Evolutionary conservation across 2,888 invertebrate species (phyloP).

Genomic region (Scaptomyza polygonia): DNA sequence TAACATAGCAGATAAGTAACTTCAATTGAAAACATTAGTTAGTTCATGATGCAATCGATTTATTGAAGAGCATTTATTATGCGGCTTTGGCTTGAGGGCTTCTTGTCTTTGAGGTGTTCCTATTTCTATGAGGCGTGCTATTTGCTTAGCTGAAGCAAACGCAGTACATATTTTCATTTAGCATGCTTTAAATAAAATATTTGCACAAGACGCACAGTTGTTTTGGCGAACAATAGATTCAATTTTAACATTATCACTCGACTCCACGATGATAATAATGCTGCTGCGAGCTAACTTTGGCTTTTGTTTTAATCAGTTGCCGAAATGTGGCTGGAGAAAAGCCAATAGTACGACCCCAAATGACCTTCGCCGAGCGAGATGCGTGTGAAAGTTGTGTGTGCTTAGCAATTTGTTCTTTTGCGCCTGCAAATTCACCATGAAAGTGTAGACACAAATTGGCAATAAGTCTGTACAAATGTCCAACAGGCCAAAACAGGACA

Average conservation of each 20-base stretch:
- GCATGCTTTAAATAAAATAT: conserved; percentile 75
- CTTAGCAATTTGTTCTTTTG: conserved; percentile 14
- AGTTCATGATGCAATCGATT: not conserved
- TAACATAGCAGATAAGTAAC: not conserved
- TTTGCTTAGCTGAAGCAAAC: conserved; percentile 74
- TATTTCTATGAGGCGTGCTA: conserved; percentile 63
- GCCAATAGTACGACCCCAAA: conserved; percentile 62
- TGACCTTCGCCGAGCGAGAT: conserved; percentile 61
- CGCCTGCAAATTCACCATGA: conserved; percentile 55
- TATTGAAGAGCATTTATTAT: conserved; percentile 29
- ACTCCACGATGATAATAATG: conserved; percentile 57
- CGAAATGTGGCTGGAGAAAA: conserved; percentile 9
- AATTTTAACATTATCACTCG: conserved; percentile 71
- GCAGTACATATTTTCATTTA: conserved; percentile 76
- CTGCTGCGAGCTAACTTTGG: conserved; percentile 50
- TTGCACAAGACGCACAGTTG: conserved; percentile 77
- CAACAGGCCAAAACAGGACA: conserved; percentile 42
- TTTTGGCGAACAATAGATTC: conserved; percentile 71
- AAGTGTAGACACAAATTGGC: conserved; percentile 75
- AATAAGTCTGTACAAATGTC: conserved; percentile 32
- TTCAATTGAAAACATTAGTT: too few species aligned
- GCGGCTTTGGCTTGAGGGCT: conserved; percentile 1
- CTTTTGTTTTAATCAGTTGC: conserved; percentile 66
- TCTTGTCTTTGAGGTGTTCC: conserved; percentile 24
- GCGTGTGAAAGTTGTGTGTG: conserved; percentile 67